phyloP scores from a whole-genome alignment of 2,797 vertebrate species.

The Bufotes viridis region DNA sequence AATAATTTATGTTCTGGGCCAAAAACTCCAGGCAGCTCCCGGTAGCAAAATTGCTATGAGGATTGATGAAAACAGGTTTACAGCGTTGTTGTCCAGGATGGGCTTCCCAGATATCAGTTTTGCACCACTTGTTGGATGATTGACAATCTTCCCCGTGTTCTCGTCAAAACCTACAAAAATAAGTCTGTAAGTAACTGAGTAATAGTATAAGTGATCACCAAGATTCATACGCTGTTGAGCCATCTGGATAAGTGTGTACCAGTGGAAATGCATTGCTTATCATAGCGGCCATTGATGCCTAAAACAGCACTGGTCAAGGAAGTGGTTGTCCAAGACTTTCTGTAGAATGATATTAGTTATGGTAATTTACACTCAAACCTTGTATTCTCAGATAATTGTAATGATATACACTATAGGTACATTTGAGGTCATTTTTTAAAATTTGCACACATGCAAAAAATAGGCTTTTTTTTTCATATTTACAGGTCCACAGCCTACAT shows the following conservation, averaged over 20 bases:
- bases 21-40: constrained; percentile 83
- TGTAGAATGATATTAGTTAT: no score
- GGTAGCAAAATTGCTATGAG: constrained; percentile 87
- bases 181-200: neutral
- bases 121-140: constrained; percentile 78
- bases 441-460: no score
- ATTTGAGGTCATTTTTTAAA: no score
- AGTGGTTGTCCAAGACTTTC: no score
- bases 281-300: no score
- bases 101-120: constrained; percentile 88
- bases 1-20: constrained; percentile 79
- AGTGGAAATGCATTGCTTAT: no score
- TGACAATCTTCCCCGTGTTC: constrained; percentile 86
- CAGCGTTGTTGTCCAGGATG: constrained; percentile 93
- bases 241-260: neutral
- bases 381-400: no score
- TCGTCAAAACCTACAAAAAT: constrained; percentile 84
- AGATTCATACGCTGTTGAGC: neutral
- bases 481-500: no score
- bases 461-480: no score
- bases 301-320: no score
- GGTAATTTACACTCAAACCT: no score
- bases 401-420: no score
- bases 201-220: neutral
- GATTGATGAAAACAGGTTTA: constrained; percentile 94